These are phyloP conservation scores for Philaethria dido DNA, from an alignment of 2,888 invertebrate genomes.

Conservation along the genomic window DNA sequence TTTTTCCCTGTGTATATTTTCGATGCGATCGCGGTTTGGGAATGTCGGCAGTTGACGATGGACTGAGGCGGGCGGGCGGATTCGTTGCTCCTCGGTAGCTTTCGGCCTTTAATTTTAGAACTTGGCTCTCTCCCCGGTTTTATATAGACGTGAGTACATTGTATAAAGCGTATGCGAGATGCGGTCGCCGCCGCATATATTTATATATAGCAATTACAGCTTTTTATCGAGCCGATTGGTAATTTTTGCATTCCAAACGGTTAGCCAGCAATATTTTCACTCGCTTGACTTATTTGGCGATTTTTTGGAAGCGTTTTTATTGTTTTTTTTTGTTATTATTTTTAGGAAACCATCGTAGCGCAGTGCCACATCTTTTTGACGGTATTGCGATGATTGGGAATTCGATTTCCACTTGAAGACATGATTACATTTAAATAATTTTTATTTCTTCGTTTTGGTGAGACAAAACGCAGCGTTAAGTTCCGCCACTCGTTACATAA, in stretches of 20 bases:
- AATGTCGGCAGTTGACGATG: conserved; percentile 77
- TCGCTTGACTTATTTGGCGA: conserved; percentile 55
- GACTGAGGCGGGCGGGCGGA: conserved; percentile 81
- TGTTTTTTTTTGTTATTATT: neutral
- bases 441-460: too few species aligned
- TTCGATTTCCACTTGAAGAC: too few species aligned
- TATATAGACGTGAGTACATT: conserved; percentile 84
- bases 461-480: too few species aligned
- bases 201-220: conserved; percentile 82
- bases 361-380: too few species aligned
- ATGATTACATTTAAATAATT: too few species aligned
- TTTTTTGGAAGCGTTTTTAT: conserved; percentile 13
- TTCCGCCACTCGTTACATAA: too few species aligned
- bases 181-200: conserved; percentile 76
- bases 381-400: too few species aligned
- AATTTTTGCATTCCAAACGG: conserved; percentile 73
- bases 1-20: conserved; percentile 64
- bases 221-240: conserved; percentile 80
- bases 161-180: conserved; percentile 82
- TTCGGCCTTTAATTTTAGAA: conserved; percentile 85
- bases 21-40: conserved; percentile 64
- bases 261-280: conserved; percentile 60
- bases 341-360: too few species aligned
- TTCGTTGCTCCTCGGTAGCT: conserved; percentile 73
- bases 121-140: conserved; percentile 86